phyloP scores from a whole-genome alignment of 2,113 vertebrate species.

The Bombycilla garrulus region DNA sequence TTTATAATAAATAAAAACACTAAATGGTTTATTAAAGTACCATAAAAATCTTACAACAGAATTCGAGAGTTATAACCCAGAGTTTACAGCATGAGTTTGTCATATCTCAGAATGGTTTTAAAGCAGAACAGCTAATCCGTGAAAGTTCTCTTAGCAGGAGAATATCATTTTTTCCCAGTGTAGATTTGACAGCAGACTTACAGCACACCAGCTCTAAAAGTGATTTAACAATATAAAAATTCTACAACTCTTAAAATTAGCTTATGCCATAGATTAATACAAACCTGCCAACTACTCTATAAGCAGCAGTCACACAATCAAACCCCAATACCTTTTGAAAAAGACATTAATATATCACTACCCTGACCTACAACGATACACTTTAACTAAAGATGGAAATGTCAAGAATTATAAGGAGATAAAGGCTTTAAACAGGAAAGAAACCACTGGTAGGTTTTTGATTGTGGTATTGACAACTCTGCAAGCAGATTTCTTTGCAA shows the following conservation, averaged over 20 bases:
- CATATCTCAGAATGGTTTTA: not conserved
- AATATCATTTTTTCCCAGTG: not conserved
- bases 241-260: not conserved
- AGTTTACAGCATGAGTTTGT: not conserved
- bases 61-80: not conserved
- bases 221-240: not conserved
- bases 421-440: not conserved
- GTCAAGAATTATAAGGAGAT: not conserved
- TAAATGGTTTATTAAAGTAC: not conserved
- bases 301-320: not conserved
- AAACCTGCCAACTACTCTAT: not conserved
- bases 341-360: not conserved
- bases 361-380: not conserved
- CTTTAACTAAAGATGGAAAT: not conserved
- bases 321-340: not conserved
- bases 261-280: not conserved
- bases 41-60: not conserved
- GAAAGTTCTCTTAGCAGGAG: not conserved
- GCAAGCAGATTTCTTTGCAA: not conserved
- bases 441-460: not conserved
- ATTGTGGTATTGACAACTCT: not conserved
- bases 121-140: not conserved
- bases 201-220: not conserved
- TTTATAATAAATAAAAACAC: too few species aligned
- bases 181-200: not conserved